Conservation (phyloP, 2,888 invertebrate species). For the Cephus sareptanus region DNA sequence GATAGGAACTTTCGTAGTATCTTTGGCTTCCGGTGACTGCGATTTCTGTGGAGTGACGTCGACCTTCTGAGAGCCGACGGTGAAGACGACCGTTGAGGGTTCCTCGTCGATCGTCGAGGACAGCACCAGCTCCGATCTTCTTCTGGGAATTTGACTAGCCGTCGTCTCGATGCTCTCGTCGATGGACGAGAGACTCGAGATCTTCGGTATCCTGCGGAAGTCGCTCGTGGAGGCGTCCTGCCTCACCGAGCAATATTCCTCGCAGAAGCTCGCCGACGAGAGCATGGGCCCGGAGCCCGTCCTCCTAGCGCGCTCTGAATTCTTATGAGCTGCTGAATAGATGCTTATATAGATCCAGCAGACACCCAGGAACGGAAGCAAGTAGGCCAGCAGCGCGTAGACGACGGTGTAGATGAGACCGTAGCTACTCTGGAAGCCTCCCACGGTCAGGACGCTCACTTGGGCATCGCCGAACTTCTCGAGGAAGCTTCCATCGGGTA, state of each 20-base stretch:
- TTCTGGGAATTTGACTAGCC: conserved; percentile 43
- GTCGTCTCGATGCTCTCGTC: conserved; percentile 60
- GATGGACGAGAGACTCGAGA: conserved; percentile 62
- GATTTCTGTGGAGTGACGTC: conserved; percentile 33
- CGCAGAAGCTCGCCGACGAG: conserved; percentile 53
- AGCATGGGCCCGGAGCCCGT: conserved; percentile 60
- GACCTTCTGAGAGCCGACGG: conserved; percentile 51
- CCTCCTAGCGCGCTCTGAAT: conserved; percentile 72
- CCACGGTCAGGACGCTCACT: conserved; percentile 19
- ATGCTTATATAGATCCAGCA: conserved; percentile 81
- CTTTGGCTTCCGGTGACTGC: conserved; percentile 36
- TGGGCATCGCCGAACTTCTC: conserved; percentile 12
- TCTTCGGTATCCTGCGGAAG: conserved; percentile 57
- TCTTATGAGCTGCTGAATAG: conserved; percentile 80
- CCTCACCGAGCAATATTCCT: conserved; percentile 45
- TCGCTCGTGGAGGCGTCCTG: conserved; percentile 49
- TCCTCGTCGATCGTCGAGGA: conserved; percentile 28
- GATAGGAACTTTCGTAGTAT: conserved; percentile 49
- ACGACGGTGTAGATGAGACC: conserved; percentile 66
- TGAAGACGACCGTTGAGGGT: conserved; percentile 51
- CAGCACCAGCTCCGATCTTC: conserved; percentile 35
- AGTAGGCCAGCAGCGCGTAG: conserved; percentile 67
- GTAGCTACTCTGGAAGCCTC: conserved; percentile 49
- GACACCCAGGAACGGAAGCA: conserved; percentile 72
- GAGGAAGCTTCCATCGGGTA: conserved; percentile 1